Evolutionary conservation across 2,797 vertebrate genomes (phyloP).

Genomic region (Pseudochaenichthys georgianus): DNA sequence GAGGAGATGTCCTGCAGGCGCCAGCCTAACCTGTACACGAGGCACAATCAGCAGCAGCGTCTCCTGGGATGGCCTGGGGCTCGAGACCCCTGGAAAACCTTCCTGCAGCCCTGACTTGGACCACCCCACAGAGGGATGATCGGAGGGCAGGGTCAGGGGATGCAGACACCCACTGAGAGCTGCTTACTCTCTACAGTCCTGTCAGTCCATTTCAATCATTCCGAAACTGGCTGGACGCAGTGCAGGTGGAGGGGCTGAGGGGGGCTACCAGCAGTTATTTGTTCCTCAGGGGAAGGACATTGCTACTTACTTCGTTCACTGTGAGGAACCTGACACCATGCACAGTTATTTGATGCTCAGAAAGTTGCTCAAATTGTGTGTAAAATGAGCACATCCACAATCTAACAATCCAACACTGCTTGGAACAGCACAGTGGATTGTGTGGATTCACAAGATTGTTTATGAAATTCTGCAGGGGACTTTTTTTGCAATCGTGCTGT

Average conservation of each 20-base stretch:
- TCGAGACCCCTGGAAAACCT: constrained; percentile 43
- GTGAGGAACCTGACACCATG: constrained; percentile 51
- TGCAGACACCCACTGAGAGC: constrained; percentile 61
- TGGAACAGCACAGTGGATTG: constrained; percentile 4
- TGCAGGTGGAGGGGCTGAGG: constrained; percentile 63
- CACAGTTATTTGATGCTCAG: constrained; percentile 51
- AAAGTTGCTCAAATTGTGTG: constrained; percentile 55
- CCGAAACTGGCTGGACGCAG: constrained; percentile 62
- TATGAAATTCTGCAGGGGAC: constrained; percentile 46
- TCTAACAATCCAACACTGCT: constrained; percentile 26
- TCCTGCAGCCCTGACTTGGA: constrained; percentile 44
- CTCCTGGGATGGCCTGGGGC: constrained; percentile 65
- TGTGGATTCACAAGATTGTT: constrained; percentile 30
- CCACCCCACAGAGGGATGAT: constrained; percentile 66
- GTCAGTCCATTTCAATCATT: constrained; percentile 75
- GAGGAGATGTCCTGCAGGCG: constrained; percentile 66
- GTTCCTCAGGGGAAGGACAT: constrained; percentile 38
- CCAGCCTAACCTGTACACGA: constrained; percentile 50
- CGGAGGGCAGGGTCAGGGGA: constrained; percentile 57
- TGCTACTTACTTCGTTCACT: constrained; percentile 36
- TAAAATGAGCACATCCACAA: constrained; percentile 51
- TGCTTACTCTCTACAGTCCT: constrained; percentile 69
- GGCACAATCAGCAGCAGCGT: constrained; percentile 73
- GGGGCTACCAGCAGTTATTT: constrained; percentile 37
- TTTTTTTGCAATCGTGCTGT: constrained; percentile 46